A percentile compares a stretch with the other conserved stretches of the same genome.
Conservation (phyloP, 2,113 vertebrate genomes). For the Microtus pennsylvanicus region DNA sequence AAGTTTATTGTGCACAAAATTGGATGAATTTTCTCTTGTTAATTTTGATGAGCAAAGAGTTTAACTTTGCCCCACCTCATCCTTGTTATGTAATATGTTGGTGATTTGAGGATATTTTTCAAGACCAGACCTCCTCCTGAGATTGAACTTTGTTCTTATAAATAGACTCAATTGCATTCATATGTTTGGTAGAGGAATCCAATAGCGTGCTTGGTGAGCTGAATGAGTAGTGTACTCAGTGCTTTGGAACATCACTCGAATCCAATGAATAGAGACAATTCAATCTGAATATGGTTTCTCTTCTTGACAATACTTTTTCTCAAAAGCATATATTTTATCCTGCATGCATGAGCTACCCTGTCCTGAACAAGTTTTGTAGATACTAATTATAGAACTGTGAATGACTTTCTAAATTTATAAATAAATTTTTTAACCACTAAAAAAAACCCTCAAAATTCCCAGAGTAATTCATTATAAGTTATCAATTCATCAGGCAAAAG, state of each 20-base stretch:
- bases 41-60: constrained; percentile 73
- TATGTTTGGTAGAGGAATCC: constrained; percentile 56
- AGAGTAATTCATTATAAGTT: not conserved
- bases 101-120: constrained; percentile 51
- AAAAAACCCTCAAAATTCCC: not conserved
- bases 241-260: constrained; percentile 58
- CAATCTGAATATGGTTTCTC: constrained; percentile 26
- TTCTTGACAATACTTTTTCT: constrained; percentile 17
- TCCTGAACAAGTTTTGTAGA: not conserved
- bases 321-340: constrained; percentile 4
- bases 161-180: constrained; percentile 68
- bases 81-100: constrained; percentile 59
- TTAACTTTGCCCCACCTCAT: constrained; percentile 64
- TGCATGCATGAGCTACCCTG: not conserved
- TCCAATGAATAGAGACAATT: constrained; percentile 62
- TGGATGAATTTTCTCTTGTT: constrained; percentile 77
- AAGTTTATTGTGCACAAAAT: constrained; percentile 79
- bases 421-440: not conserved
- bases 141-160: constrained; percentile 74
- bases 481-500: not conserved
- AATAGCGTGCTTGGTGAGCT: constrained; percentile 23
- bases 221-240: constrained; percentile 35
- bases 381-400: not conserved
- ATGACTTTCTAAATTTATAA: not conserved
- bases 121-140: constrained; percentile 58